Conservation (phyloP, 2,888 invertebrate species). For the Drosophila neutralis region DNA sequence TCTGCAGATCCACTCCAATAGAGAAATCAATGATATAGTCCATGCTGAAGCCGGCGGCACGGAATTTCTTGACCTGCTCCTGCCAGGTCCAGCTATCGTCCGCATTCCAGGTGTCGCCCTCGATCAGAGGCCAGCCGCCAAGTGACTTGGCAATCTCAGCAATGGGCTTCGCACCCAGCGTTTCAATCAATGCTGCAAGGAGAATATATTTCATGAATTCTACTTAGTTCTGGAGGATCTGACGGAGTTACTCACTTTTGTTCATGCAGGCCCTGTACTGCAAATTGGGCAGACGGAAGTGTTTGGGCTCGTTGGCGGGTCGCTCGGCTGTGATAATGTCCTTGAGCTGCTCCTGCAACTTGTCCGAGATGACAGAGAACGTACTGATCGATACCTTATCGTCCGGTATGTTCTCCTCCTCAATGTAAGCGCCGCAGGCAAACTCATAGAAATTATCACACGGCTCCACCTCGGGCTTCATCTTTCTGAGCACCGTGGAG, state of each 20-base stretch:
- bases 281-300: slow-evolving; percentile 84
- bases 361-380: slow-evolving; percentile 85
- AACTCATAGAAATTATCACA: slow-evolving; percentile 92
- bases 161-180: slow-evolving; percentile 90
- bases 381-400: slow-evolving; percentile 86
- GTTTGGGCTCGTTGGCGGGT: slow-evolving; percentile 81
- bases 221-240: background rate
- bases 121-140: slow-evolving; percentile 97
- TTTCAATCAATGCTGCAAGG: slow-evolving; percentile 90
- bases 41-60: slow-evolving; percentile 92
- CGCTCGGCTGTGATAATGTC: slow-evolving; percentile 83
- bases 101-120: slow-evolving; percentile 90
- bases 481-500: slow-evolving; percentile 88
- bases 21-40: slow-evolving; percentile 96
- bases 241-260: slow-evolving; percentile 78
- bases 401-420: slow-evolving; percentile 89
- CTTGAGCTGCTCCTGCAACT: slow-evolving; percentile 84
- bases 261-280: slow-evolving; percentile 85
- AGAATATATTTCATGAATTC: background rate
- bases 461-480: slow-evolving; percentile 89
- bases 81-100: slow-evolving; percentile 91
- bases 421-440: slow-evolving; percentile 90
- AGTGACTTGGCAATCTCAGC: slow-evolving; percentile 89
- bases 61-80: slow-evolving; percentile 92
- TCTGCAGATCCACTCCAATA: slow-evolving; percentile 94